Evolutionary conservation across 2,113 vertebrate species (phyloP).

Genomic region (Arothron firmamentum): DNA sequence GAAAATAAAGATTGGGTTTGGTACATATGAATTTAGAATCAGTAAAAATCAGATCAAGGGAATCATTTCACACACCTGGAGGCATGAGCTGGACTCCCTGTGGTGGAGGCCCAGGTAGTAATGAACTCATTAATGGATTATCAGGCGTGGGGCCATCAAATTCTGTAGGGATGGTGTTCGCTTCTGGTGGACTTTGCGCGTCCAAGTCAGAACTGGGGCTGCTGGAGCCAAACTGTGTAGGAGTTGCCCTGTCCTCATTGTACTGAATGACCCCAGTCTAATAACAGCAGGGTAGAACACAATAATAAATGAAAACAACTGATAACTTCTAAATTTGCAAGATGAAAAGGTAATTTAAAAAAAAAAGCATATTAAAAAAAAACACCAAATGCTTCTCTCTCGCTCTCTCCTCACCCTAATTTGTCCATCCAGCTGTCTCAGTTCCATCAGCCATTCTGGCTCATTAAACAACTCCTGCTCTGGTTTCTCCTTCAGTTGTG

Average conservation of each 20-base stretch:
- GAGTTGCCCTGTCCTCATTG: conserved; percentile 72
- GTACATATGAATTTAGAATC: neutral
- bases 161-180: conserved; percentile 63
- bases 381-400: neutral
- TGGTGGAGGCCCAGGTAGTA: conserved; percentile 71
- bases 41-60: neutral
- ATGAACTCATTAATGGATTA: conserved; percentile 79
- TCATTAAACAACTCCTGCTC: conserved; percentile 89
- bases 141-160: conserved; percentile 58
- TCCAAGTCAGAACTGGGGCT: conserved; percentile 86
- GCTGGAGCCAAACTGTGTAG: conserved; percentile 77
- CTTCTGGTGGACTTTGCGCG: conserved; percentile 71
- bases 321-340: neutral
- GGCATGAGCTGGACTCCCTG: conserved; percentile 84
- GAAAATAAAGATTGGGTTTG: conserved; percentile 7
- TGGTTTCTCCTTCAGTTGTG: conserved; percentile 91
- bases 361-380: neutral
- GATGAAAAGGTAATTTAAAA: neutral
- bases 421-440: conserved; percentile 81
- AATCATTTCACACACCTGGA: conserved; percentile 76
- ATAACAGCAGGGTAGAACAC: neutral
- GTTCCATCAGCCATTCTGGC: conserved; percentile 83
- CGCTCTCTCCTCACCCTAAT: conserved; percentile 77
- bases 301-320: neutral
- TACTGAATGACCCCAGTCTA: conserved; percentile 82